Percentiles rank a stretch among this genome's conserved stretches.
Evolutionary conservation across 2,113 vertebrate genomes (phyloP).

Genomic region (Pan troglodytes): NHGRI_mPanTro3-v2.1_pri NC_072407.2:41483001-41483500

Average conservation of each 20-base stretch:
- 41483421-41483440: neutral
- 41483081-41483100: neutral
- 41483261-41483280: neutral
- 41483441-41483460: neutral
- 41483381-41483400: neutral
- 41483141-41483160: neutral
- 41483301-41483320: neutral
- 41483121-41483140: neutral
- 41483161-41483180: neutral
- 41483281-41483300: accelerated
- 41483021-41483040: neutral
- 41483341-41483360: neutral
- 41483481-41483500: neutral
- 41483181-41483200: neutral
- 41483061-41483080: neutral
- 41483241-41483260: neutral
- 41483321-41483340: neutral
- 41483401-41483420: neutral
- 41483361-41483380: neutral
- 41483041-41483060: neutral
- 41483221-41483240: neutral
- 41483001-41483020: neutral
- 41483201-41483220: neutral
- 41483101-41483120: neutral
- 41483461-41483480: neutral